A percentile compares a stretch with the other conserved stretches of the same genome.
Conservation (phyloP, 2,888 invertebrate genomes). For the Cyclophora albipunctata region DNA sequence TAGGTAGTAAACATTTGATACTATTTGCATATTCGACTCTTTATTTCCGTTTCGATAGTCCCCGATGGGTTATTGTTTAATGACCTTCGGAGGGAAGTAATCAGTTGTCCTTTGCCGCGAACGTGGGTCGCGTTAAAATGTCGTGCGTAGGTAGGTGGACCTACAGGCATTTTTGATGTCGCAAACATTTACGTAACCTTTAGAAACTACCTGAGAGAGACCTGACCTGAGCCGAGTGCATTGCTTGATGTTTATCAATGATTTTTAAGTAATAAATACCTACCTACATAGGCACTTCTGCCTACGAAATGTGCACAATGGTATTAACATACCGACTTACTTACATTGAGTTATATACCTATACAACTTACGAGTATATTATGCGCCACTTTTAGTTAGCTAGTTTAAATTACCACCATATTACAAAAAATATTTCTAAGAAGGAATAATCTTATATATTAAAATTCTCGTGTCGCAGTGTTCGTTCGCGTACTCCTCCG, state of each 20-base stretch:
- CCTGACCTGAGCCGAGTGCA: neutral
- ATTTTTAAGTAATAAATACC: too few species aligned
- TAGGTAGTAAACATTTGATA: conserved; percentile 42
- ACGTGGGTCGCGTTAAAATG: conserved; percentile 44
- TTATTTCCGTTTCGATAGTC: conserved; percentile 57
- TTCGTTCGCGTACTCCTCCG: too few species aligned
- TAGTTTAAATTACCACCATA: too few species aligned
- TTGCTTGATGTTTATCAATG: neutral
- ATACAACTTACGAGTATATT: too few species aligned
- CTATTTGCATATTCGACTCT: conserved; percentile 64
- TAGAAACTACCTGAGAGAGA: neutral
- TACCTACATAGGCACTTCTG: too few species aligned
- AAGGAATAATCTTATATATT: too few species aligned
- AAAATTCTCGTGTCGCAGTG: too few species aligned
- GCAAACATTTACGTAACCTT: conserved; percentile 23
- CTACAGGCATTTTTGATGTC: conserved; percentile 33
- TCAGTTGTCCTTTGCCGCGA: conserved; percentile 29
- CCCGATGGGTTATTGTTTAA: conserved; percentile 45
- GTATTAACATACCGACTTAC: too few species aligned
- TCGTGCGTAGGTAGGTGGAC: conserved; percentile 30
- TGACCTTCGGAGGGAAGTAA: conserved; percentile 52
- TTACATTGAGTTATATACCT: too few species aligned
- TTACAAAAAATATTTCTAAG: too few species aligned
- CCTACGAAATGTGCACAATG: too few species aligned
- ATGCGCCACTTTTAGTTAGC: too few species aligned